Percentiles rank a stretch among this genome's conserved stretches.
These are phyloP conservation scores for Atherinomorus stipes DNA, from an alignment of 2,113 vertebrate species.

Conservation along the genomic window DNA sequence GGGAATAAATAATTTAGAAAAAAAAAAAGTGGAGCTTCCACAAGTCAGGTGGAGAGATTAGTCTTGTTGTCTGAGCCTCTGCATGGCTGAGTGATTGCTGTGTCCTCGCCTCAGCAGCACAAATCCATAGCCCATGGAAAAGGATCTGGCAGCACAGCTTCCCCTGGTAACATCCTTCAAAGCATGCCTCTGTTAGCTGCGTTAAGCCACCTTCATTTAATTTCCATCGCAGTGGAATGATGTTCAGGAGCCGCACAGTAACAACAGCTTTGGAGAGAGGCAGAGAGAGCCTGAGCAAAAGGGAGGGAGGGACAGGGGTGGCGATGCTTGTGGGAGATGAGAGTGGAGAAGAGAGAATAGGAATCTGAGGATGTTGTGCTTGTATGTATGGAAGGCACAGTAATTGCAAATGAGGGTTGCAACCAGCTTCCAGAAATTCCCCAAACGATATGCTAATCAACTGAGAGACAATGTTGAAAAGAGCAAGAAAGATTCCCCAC, in stretches of 20 bases:
- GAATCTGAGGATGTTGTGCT: conserved; percentile 58
- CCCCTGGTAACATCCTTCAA: conserved; percentile 78
- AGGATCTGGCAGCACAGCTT: conserved; percentile 77
- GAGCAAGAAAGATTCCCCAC: conserved; percentile 15
- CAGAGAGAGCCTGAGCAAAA: conserved; percentile 61
- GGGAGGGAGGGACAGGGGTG: conserved; percentile 62
- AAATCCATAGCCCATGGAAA: conserved; percentile 78
- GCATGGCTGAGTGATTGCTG: conserved; percentile 81
- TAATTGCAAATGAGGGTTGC: conserved; percentile 68
- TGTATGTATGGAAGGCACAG: conserved; percentile 37
- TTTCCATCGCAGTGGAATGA: conserved; percentile 78
- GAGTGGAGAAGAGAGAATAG: conserved; percentile 55
- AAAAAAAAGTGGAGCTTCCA: conserved; percentile 74
- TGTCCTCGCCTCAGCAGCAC: conserved; percentile 75
- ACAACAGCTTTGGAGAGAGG: conserved; percentile 77
- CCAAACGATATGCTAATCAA: conserved; percentile 54
- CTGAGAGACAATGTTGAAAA: conserved; percentile 34
- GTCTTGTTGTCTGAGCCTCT: conserved; percentile 78
- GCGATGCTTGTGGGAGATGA: conserved; percentile 58
- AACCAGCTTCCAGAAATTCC: conserved; percentile 52
- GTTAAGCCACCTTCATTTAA: conserved; percentile 81
- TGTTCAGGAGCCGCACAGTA: conserved; percentile 75
- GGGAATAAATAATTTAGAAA: conserved; percentile 72
- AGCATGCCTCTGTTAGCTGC: conserved; percentile 76
- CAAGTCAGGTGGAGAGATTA: conserved; percentile 82